Evolutionary conservation across 2,888 invertebrate genomes (phyloP), one percentile per base, ranked within the genome.

Genomic region (Zootermopsis nevadensis): DNA sequence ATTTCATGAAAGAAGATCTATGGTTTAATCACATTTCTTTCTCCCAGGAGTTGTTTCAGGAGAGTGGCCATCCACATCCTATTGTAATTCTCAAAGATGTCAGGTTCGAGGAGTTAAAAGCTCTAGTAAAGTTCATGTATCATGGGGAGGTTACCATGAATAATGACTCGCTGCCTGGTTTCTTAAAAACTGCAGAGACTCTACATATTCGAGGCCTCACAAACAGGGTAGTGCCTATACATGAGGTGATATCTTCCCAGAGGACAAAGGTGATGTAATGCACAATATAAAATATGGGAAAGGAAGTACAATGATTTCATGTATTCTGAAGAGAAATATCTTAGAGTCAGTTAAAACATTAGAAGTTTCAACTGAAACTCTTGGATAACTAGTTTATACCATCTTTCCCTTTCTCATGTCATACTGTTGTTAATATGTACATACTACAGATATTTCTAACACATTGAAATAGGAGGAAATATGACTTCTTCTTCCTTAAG

Each of bases 91-190:
- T 93, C 87, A 92, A 92, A 88, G 92, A 92, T 89, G 92, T 93
- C 84, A 90, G 90, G 84, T 92, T 90, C 84, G 89, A 90, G 81
- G 91, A 91, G 10, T 90, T 92, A 89, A 91, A 91, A 86, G 91
- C 92, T 87, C 87, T 92, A 84, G 87, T 92, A 84, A 91, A 92
- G 87, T 92, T 92, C 86, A 92, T 92, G 92, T 92, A 92, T 87
- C 91, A 92, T 87, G 92, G 92, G 24, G 92, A 92, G 84, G 92
- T 92, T 2, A 91, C 90, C 86, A 90, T 91, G 6, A 90, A 90
- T 85, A 90, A 91, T 85, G 89, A 90, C 0, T 90, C 90, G 84
- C 86, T 91, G 83, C 89, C 90, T 80, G 88, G 89, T 10, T 90
- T 91, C 83, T 89, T 91, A 89, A 89, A 90, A 87, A 90, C 90